A percentile compares a stretch with the other conserved stretches of the same genome.
Evolutionary conservation across 2,888 invertebrate species (phyloP).

Genomic region (Darwinula stevensoni): DNA sequence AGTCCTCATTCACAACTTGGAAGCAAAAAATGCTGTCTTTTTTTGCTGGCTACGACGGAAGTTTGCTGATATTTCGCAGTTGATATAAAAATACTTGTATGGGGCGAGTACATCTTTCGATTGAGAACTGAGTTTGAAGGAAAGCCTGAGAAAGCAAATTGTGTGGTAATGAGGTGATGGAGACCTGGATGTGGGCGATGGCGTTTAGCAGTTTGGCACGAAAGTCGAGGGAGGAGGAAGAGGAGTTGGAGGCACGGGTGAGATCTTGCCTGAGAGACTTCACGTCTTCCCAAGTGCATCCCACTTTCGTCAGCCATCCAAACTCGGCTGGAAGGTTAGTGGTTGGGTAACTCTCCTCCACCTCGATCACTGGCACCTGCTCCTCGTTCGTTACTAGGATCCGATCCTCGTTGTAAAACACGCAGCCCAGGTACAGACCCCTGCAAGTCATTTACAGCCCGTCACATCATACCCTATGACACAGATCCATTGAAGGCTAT

Average conservation of each 20-base stretch:
- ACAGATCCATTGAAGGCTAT: not conserved
- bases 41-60: too few species aligned
- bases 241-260: constrained; percentile 74
- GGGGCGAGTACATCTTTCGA: too few species aligned
- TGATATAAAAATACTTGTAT: too few species aligned
- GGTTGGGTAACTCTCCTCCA: constrained; percentile 74
- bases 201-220: constrained; percentile 71
- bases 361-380: constrained; percentile 80
- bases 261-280: constrained; percentile 69
- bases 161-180: too few species aligned
- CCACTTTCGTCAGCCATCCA: constrained; percentile 93
- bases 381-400: constrained; percentile 90
- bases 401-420: constrained; percentile 80
- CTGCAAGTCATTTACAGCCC: constrained; percentile 25
- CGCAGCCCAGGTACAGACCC: constrained; percentile 72
- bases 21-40: too few species aligned
- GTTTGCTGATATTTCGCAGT: too few species aligned
- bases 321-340: constrained; percentile 65
- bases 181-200: constrained; percentile 52
- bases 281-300: constrained; percentile 89
- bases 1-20: too few species aligned
- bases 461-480: not conserved
- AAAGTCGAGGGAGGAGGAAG: constrained; percentile 60
- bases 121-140: too few species aligned
- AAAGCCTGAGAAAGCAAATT: too few species aligned